Evolutionary conservation across 2,113 vertebrate species (phyloP).

Genomic region (Pleuronectes platessa): DNA sequence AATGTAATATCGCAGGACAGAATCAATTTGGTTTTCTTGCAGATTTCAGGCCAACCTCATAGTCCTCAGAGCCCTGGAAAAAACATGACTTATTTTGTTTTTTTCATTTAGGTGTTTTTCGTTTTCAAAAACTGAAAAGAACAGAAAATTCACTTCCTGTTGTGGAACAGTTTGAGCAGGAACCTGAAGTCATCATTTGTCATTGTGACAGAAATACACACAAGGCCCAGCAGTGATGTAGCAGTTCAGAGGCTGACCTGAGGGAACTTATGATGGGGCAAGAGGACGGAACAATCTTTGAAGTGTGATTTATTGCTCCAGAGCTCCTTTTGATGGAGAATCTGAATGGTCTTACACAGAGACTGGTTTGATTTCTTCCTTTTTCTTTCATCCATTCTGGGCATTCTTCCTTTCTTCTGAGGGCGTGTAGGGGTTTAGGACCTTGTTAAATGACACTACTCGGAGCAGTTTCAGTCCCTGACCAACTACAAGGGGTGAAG

Average conservation of each 20-base stretch:
- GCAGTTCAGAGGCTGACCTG: conserved; percentile 51
- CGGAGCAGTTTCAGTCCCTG: not conserved
- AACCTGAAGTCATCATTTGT: conserved; percentile 43
- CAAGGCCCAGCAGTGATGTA: conserved; percentile 41
- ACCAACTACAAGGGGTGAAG: conserved; percentile 40
- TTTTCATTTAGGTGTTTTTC: not conserved
- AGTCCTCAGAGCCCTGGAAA: too few relatives aligned
- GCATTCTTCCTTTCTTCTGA: conserved; percentile 41
- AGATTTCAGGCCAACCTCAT: too few relatives aligned
- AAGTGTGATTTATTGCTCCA: conserved; percentile 71
- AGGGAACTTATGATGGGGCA: conserved; percentile 40
- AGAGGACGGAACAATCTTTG: conserved; percentile 52
- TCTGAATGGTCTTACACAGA: conserved; percentile 58
- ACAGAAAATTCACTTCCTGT: conserved; percentile 2
- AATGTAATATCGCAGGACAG: too few relatives aligned
- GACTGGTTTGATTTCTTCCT: conserved; percentile 57
- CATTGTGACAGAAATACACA: conserved; percentile 52
- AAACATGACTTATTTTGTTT: not conserved
- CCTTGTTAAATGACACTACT: not conserved
- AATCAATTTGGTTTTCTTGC: too few relatives aligned
- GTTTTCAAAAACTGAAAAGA: not conserved
- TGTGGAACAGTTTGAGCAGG: not conserved
- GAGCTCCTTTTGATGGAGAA: conserved; percentile 64
- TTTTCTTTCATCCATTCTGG: conserved; percentile 64
- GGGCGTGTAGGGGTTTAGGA: not conserved